Conservation (phyloP, 2,888 invertebrate genomes). For the Gonocerus acuteangulatus region DNA sequence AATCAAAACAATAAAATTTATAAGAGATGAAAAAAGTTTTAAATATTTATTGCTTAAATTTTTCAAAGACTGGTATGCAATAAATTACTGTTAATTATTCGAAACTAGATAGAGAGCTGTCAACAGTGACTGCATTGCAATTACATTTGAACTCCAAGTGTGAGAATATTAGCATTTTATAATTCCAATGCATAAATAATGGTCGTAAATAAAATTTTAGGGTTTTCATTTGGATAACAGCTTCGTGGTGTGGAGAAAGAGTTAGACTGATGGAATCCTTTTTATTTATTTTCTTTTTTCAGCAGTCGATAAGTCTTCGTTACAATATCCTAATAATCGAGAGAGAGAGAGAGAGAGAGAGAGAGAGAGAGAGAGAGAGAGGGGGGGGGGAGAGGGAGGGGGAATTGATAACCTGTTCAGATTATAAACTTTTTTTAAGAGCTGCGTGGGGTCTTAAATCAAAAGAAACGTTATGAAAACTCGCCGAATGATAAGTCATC, state of each 20-base stretch:
- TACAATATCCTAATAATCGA: too few relatives aligned
- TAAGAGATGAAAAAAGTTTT: not conserved
- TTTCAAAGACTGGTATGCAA: not conserved
- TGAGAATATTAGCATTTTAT: conserved; percentile 13
- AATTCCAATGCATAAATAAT: conserved; percentile 6
- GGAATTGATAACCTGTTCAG: too few relatives aligned
- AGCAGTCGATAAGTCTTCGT: too few relatives aligned
- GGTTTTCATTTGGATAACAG: not conserved
- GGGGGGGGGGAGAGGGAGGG: too few relatives aligned
- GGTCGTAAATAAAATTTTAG: not conserved
- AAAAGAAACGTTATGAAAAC: not conserved
- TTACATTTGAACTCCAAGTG: conserved; percentile 10
- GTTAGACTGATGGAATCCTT: not conserved
- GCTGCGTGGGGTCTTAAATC: not conserved
- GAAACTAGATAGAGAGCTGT: conserved; percentile 13
- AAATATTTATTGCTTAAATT: conserved; percentile 15
- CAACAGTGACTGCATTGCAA: conserved; percentile 6
- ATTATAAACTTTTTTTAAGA: too few relatives aligned
- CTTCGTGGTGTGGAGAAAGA: not conserved
- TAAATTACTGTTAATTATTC: conserved; percentile 17
- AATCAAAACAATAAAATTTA: too few relatives aligned
- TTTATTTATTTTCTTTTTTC: not conserved
- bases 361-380: too few relatives aligned
- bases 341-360: too few relatives aligned
- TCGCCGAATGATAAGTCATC: not conserved